Conservation (phyloP, 2,113 vertebrate species). For the Heterochromis multidens region DNA sequence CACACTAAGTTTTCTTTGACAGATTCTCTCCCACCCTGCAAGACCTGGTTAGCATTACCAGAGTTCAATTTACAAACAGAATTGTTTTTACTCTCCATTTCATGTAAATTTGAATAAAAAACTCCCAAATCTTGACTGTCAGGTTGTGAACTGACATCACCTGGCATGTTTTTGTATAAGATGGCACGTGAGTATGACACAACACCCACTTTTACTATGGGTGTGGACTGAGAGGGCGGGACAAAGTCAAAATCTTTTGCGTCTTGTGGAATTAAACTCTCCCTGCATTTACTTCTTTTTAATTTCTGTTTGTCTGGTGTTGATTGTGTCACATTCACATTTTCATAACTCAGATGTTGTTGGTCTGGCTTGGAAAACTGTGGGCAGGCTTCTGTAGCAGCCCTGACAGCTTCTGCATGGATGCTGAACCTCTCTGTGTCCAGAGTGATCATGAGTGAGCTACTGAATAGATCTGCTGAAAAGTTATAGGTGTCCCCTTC, state of each 20-base stretch:
- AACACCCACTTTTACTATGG: slow-evolving; percentile 1
- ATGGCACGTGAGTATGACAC: not conserved
- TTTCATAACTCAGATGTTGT: not conserved
- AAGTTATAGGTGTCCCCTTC: slow-evolving; percentile 47
- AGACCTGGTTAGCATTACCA: not conserved
- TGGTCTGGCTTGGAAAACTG: not conserved
- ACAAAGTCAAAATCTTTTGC: slow-evolving; percentile 42
- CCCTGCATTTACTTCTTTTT: not conserved
- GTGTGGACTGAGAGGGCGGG: slow-evolving; percentile 68
- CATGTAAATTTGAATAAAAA: not conserved
- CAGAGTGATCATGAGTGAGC: not conserved
- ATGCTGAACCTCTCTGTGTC: not conserved
- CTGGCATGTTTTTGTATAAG: not conserved
- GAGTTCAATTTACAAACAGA: not conserved
- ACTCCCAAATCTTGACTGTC: not conserved
- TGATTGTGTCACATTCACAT: not conserved
- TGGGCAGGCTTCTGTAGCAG: not conserved
- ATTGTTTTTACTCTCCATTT: not conserved
- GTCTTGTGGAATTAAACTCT: not conserved
- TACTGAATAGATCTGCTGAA: slow-evolving; percentile 65
- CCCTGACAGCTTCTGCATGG: not conserved
- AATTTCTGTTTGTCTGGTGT: not conserved
- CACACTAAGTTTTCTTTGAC: not conserved
- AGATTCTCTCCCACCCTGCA: not conserved
- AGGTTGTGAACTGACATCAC: not conserved